Base-by-base conservation (phyloP, 2,888 invertebrate genomes). In the Eupithecia insigniata region DNA sequence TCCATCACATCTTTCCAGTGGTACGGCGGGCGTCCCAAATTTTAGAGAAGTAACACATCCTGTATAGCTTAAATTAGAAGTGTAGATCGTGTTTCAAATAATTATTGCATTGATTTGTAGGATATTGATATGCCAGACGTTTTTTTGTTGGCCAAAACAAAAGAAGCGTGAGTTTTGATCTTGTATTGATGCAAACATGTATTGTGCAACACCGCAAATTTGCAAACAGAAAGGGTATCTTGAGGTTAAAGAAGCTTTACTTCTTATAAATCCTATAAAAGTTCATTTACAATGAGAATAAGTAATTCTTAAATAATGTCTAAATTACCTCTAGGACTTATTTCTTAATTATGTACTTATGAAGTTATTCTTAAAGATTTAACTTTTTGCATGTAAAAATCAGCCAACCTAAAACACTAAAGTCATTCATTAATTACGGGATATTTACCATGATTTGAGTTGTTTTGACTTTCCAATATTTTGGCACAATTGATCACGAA, bases 11-110 rank as follows among this genome's bases (percentile, higher is more conserved):
- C 16, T 39, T 39, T 16, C 5, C 39, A 5, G 39, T 16, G 16
- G 39, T 39, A 39, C 39, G 4, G 16, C 16, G 0, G 16, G 16
- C 16, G 36, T 36, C 36, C 12, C 3, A 36, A 2, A 43, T 18
- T n/a, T 39, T n/a, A 43, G 7, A 43, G 7, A 46, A n/a, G n/a
- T 22, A 5, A 26, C 16, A 58, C 68, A 69, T 12, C 66, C 72
- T 65, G 66, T 70, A 68, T 66, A 70, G 28, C 46, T 51, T 43
- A 66, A 71, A 71, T 67, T 60, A 74, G n/a, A 51, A 22, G 74
- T 73, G 74, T 72, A 71, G 69, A 79, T 79, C 79, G 79, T 79
- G 79, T 71, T 70, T 65, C 30, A 36, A 66, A 70, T 70, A 66
- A 72, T 75, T 69, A 72, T 70, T 71, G 75, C 72, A 70, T 30